A percentile compares a stretch with the other conserved stretches of the same genome.
These are phyloP conservation scores for Chaunax sp. DNA, from an alignment of 2,797 vertebrate genomes.

Conservation along the genomic window DNA sequence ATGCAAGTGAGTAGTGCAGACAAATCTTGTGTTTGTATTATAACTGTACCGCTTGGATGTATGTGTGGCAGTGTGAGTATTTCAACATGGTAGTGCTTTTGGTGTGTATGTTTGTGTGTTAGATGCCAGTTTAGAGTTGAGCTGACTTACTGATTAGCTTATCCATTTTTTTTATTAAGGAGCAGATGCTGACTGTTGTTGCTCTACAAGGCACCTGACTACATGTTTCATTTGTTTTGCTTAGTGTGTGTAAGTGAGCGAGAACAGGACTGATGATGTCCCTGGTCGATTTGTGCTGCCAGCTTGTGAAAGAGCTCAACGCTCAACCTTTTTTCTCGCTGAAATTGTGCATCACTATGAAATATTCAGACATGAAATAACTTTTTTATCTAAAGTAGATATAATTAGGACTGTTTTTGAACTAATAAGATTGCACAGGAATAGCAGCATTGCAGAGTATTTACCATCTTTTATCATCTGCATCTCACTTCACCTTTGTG, in stretches of 20 bases:
- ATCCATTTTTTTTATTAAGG: conserved; percentile 64
- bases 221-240: conserved; percentile 23
- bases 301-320: conserved; percentile 21
- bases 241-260: conserved; percentile 1
- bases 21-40: conserved; percentile 9
- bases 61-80: conserved; percentile 5
- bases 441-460: conserved; percentile 27
- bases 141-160: conserved; percentile 63
- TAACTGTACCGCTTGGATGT: not conserved
- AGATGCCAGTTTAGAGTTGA: conserved; percentile 16
- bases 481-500: conserved; percentile 42
- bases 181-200: conserved; percentile 39
- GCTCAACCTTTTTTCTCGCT: not conserved
- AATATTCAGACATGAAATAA: not conserved
- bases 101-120: not conserved
- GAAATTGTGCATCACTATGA: no score
- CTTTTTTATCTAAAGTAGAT: conserved; percentile 23
- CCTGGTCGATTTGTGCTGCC: conserved; percentile 17
- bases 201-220: conserved; percentile 19
- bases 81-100: conserved; percentile 6
- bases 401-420: not conserved
- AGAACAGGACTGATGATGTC: conserved; percentile 11
- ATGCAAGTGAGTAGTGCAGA: conserved; percentile 79
- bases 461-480: conserved; percentile 61
- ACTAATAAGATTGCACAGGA: conserved; percentile 18